Evolutionary conservation across 1,140 invertebrate genomes (phyloP).

Genomic region (Drosophila pruinosa): DNA sequence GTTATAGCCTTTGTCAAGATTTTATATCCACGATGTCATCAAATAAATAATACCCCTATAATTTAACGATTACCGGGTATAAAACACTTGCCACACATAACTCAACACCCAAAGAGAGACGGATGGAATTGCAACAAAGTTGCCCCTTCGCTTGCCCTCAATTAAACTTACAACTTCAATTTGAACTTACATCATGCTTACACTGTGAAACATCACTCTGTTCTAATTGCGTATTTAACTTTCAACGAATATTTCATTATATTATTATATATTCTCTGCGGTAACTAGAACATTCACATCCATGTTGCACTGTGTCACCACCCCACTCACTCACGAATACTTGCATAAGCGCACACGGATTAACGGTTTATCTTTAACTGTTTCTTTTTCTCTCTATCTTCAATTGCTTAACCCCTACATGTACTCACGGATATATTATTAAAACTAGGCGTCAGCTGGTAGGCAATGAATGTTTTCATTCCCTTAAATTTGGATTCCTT

Average conservation of each 20-base stretch:
- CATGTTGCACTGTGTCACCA: constrained; percentile 23
- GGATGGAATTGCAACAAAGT: not conserved
- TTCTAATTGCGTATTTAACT: not conserved
- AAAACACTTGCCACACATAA: constrained; percentile 16
- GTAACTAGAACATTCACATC: not conserved
- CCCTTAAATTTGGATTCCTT: constrained; percentile 99
- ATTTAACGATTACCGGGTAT: not conserved
- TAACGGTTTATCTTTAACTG: not conserved
- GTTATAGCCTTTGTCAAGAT: no score
- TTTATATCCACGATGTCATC: not conserved
- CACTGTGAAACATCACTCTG: constrained; percentile 10
- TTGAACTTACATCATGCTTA: constrained; percentile 15
- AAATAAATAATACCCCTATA: not conserved
- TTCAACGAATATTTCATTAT: no score
- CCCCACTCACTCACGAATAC: not conserved
- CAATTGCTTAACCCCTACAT: not conserved
- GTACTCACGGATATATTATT: constrained; percentile 95
- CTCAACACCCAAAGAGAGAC: constrained; percentile 3
- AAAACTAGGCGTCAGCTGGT: constrained; percentile 97
- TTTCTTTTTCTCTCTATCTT: no score
- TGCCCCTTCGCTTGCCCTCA: constrained; percentile 32
- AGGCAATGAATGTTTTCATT: constrained; percentile 98
- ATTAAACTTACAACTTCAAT: constrained; percentile 39
- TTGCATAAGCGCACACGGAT: not conserved
- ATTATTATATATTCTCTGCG: no score